Evolutionary conservation across 2,113 vertebrate genomes (phyloP).

Genomic region (Laterallus jamaicensis): DNA sequence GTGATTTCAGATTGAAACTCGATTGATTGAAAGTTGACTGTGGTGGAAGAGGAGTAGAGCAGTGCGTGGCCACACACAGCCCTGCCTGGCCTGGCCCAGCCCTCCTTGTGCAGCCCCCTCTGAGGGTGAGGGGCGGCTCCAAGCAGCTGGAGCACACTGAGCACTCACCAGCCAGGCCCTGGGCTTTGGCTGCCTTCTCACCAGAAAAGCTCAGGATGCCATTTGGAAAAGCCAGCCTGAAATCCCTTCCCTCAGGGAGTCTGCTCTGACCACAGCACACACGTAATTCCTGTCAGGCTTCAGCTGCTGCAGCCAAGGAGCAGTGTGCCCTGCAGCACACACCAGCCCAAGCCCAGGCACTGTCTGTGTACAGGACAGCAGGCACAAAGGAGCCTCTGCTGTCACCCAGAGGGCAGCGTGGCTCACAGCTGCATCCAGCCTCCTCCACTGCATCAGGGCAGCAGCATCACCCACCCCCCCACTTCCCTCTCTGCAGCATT

Average conservation of each 20-base stretch:
- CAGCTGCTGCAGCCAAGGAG: neutral
- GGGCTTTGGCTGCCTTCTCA: neutral
- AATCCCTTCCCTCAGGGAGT: neutral
- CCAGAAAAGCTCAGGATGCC: neutral
- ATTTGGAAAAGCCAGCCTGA: neutral
- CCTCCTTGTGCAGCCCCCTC: accelerated
- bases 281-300: neutral
- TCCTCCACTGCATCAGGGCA: accelerated
- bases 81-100: neutral
- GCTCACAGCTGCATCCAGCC: neutral
- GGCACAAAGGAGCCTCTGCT: neutral
- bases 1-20: neutral
- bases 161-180: neutral
- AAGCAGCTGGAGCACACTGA: neutral
- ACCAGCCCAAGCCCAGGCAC: too few relatives aligned
- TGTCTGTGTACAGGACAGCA: too few relatives aligned
- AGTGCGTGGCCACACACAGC: neutral
- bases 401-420: neutral
- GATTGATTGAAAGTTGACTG: neutral
- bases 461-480: neutral
- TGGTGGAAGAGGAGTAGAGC: accelerated
- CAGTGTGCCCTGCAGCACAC: neutral
- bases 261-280: accelerated
- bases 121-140: neutral
- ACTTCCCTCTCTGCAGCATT: neutral